phyloP scores from a whole-genome alignment of 2,888 invertebrate genomes.

The Ophonus ardosiacus region DNA sequence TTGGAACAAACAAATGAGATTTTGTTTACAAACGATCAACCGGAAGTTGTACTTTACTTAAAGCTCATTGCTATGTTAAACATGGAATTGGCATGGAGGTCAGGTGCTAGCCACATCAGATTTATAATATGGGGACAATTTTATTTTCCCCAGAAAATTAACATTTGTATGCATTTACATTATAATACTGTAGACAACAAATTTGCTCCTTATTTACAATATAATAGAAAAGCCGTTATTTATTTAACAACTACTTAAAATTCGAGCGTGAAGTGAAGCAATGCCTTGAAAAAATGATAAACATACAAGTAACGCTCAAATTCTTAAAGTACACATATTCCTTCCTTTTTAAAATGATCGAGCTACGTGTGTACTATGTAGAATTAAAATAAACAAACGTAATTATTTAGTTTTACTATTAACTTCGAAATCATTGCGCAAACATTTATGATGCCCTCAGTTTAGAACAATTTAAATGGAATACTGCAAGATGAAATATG shows the following conservation, averaged over 20 bases:
- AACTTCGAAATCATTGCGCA: constrained; percentile 29
- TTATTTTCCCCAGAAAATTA: too few species aligned
- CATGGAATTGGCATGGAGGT: too few species aligned
- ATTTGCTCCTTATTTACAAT: constrained; percentile 37
- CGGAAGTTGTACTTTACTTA: too few species aligned
- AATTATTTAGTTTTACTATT: constrained; percentile 54
- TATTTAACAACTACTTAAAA: constrained; percentile 47
- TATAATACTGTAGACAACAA: neutral
- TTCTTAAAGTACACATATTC: constrained; percentile 55
- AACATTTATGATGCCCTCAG: constrained; percentile 8
- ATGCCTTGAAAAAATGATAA: constrained; percentile 56
- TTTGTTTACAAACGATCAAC: too few species aligned
- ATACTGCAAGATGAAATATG: neutral
- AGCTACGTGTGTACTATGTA: constrained; percentile 27
- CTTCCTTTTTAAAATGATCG: constrained; percentile 57
- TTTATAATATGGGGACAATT: too few species aligned
- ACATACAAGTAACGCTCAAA: constrained; percentile 55
- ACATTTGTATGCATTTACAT: neutral
- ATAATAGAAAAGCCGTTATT: constrained; percentile 47
- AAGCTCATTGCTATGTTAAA: too few species aligned
- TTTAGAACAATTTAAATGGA: neutral
- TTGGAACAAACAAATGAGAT: too few species aligned
- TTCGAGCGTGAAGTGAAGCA: constrained; percentile 45
- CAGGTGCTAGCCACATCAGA: too few species aligned
- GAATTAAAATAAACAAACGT: constrained; percentile 50